Evolutionary conservation across 64 coral and sea anemone genomes (phyloP).

Genomic region (Montipora efflorescens): DNA sequence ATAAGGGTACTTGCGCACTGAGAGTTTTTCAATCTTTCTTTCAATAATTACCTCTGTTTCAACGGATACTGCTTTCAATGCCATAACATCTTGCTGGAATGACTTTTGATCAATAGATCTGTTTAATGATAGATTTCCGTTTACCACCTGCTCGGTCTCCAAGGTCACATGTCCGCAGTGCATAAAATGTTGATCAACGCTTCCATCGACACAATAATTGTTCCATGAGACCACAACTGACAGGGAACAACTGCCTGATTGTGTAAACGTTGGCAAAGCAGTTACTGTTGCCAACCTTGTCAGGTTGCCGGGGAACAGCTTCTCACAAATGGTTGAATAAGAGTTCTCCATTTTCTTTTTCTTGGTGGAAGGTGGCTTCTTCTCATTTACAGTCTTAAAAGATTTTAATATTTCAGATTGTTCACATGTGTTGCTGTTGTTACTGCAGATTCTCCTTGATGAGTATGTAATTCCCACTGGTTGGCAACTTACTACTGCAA

Average conservation of each 20-base stretch:
- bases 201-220: not conserved
- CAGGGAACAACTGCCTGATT: not conserved
- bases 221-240: slow-evolving; percentile 19
- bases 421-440: not conserved
- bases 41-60: slow-evolving; percentile 32
- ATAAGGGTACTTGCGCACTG: no score
- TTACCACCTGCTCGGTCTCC: not conserved
- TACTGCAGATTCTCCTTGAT: not conserved
- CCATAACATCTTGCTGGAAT: slow-evolving; percentile 18
- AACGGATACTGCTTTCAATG: slow-evolving; percentile 27
- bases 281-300: slow-evolving; percentile 23
- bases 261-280: slow-evolving; percentile 3
- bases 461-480: not conserved
- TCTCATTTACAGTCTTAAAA: not conserved
- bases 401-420: not conserved
- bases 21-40: no score
- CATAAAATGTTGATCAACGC: slow-evolving; percentile 3
- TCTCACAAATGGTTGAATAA: not conserved
- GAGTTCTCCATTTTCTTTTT: not conserved
- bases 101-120: not conserved
- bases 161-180: slow-evolving; percentile 32
- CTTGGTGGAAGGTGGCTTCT: not conserved
- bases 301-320: slow-evolving; percentile 23
- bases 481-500: slow-evolving; percentile 24
- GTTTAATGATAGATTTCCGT: not conserved